phyloP scores from a whole-genome alignment of 2,888 invertebrate species.

The Rhyacophila evoluta region DNA sequence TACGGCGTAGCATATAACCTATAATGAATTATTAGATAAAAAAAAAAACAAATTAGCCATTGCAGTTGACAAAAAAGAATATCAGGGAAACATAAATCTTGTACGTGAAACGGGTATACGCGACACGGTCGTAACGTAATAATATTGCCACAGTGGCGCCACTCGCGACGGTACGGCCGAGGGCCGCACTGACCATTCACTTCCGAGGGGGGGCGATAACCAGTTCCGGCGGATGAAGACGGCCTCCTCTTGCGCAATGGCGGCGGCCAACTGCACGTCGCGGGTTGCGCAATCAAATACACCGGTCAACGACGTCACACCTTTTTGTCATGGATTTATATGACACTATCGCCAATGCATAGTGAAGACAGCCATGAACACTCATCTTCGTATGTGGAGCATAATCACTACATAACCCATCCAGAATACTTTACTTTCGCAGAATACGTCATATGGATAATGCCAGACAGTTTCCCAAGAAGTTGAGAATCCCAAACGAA shows the following conservation, averaged over 20 bases:
- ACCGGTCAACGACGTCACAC: not conserved
- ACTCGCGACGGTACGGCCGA: not conserved
- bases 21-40: no score
- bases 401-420: no score
- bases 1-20: no score
- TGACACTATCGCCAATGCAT: no score
- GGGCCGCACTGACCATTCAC: not conserved
- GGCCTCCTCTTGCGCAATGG: not conserved
- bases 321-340: no score
- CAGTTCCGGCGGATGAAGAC: not conserved
- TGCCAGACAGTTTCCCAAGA: no score
- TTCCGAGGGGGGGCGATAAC: constrained; percentile 22
- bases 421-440: no score
- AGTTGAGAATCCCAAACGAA: no score
- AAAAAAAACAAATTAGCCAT: no score
- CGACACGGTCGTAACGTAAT: not conserved
- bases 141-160: not conserved
- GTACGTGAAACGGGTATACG: not conserved
- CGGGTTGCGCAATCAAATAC: not conserved
- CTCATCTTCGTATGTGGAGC: no score
- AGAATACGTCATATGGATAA: no score
- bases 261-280: not conserved
- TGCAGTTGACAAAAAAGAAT: not conserved
- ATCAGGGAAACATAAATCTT: not conserved
- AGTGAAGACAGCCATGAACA: no score